phyloP scores from a whole-genome alignment of 2,888 invertebrate genomes.

The Anticlea derivata region DNA sequence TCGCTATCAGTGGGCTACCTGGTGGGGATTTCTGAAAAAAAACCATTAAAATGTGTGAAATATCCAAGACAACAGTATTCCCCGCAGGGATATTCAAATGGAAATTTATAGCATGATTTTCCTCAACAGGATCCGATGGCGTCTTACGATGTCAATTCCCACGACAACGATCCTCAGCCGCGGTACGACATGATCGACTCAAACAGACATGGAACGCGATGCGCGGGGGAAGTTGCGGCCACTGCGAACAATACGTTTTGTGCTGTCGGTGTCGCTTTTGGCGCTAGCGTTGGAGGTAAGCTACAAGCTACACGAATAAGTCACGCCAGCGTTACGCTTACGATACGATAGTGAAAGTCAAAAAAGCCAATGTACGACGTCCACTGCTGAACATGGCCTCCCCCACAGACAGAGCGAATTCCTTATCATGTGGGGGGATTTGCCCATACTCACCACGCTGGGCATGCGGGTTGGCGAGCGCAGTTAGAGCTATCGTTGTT shows the following conservation, averaged over 20 bases:
- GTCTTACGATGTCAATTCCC: conserved; percentile 98
- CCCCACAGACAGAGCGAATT: too few species aligned
- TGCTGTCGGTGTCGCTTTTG: conserved; percentile 97
- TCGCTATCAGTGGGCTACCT: too few species aligned
- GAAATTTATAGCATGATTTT: conserved; percentile 29
- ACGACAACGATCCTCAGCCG: conserved; percentile 98
- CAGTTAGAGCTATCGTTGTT: too few species aligned
- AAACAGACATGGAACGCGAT: conserved; percentile 96
- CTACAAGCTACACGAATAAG: too few species aligned
- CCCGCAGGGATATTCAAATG: conserved; percentile 4
- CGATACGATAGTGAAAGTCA: too few species aligned
- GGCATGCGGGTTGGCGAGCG: too few species aligned
- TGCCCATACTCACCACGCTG: too few species aligned
- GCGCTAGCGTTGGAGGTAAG: conserved; percentile 95
- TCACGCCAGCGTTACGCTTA: too few species aligned
- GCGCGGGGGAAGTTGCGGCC: conserved; percentile 99
- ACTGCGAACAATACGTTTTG: conserved; percentile 98
- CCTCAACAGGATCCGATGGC: conserved; percentile 93
- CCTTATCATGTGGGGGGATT: too few species aligned
- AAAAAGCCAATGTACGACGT: too few species aligned
- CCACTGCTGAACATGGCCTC: too few species aligned
- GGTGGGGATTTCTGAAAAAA: too few species aligned
- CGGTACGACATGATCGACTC: conserved; percentile 98
- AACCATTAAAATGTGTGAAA: background rate
- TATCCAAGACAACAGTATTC: background rate